Base-by-base conservation (phyloP, 2,797 vertebrate species). In the Coendou prehensilis region DNA sequence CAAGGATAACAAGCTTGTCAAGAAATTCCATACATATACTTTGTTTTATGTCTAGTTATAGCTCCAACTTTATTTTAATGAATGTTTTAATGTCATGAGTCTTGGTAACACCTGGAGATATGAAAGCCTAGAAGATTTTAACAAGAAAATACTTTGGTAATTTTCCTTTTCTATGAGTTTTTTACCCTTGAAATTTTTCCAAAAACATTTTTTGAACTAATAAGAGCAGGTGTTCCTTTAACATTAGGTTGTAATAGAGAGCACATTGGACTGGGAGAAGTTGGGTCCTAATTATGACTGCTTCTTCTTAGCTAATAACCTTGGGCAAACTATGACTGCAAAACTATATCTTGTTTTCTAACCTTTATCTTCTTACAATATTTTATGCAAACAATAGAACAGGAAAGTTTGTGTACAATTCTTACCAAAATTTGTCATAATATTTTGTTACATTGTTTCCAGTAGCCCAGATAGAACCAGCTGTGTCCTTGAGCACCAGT, bases 1-100 rank as follows among this genome's bases (percentile, higher is more conserved):
- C 56, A 96, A 94, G 59, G 28, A 71, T 86, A 69, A 73, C 61
- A 93, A 95, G 75, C 45, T 87, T 94, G 33, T 96, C 64, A 93
- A 69, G 87, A 71, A 33, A 86, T 86, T 64, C 13, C 33, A 6
- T 56, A 50, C n/a, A 9, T 57, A 6, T 89, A 45, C 54, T 94
- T 18, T 89, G 54, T 37, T 86, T 93, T 93, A 59, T 88, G 45
- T 71, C 33, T 78, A 81, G 56, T 76, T 87, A 69, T 0, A 64
- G 59, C 41, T 96, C 30, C 5, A 6, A 14, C 69, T 75, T 93
- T 67, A 83, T 95, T 95, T 93, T 85, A 89, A 78, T 22, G 33
- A 79, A 76, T 92, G 18, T 78, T 93, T 93, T 92, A 64, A 71
- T 91, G 26, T 93, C 26, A 80, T 71, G 41, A 88, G n/a, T 90